Evolutionary conservation across 2,797 vertebrate species (phyloP).

Genomic region (Darevskia nairensis): DNA sequence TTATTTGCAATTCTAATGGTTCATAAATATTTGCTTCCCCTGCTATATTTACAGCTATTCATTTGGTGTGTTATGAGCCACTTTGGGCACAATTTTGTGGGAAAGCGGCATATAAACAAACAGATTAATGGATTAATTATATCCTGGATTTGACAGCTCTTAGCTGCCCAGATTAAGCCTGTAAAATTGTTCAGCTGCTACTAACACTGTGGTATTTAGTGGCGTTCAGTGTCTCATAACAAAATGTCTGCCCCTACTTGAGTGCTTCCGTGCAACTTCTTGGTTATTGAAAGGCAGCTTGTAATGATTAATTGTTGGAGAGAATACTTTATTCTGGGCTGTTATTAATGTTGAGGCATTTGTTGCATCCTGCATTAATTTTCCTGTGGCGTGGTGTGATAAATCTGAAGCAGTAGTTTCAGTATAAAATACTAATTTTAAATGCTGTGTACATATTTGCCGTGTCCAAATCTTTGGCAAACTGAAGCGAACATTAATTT

Average conservation of each 20-base stretch:
- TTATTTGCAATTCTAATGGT: no score
- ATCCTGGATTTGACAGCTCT: background rate
- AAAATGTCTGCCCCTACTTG: background rate
- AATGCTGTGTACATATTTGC: slow-evolving; percentile 68
- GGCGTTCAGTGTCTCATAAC: accelerated
- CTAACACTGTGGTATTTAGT: background rate
- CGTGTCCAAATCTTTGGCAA: slow-evolving; percentile 55
- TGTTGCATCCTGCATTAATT: slow-evolving; percentile 66
- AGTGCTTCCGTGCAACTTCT: background rate
- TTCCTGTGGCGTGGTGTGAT: slow-evolving; percentile 66
- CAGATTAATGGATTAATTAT: background rate
- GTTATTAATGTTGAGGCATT: slow-evolving; percentile 62
- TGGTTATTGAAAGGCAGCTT: slow-evolving; percentile 31
- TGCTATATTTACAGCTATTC: background rate
- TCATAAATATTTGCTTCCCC: no score
- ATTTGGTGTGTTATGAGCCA: background rate
- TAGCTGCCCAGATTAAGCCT: background rate
- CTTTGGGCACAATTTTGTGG: background rate
- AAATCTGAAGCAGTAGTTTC: slow-evolving; percentile 67
- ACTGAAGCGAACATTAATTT: background rate
- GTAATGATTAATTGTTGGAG: slow-evolving; percentile 33
- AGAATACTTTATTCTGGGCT: slow-evolving; percentile 62
- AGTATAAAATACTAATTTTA: slow-evolving; percentile 63
- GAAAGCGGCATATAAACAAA: no score
- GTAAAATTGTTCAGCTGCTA: accelerated